Evolutionary conservation across 2,888 invertebrate species (phyloP), one percentile per base, ranked within the genome.

Genomic region (Caenorhabditis virilis): DNA sequence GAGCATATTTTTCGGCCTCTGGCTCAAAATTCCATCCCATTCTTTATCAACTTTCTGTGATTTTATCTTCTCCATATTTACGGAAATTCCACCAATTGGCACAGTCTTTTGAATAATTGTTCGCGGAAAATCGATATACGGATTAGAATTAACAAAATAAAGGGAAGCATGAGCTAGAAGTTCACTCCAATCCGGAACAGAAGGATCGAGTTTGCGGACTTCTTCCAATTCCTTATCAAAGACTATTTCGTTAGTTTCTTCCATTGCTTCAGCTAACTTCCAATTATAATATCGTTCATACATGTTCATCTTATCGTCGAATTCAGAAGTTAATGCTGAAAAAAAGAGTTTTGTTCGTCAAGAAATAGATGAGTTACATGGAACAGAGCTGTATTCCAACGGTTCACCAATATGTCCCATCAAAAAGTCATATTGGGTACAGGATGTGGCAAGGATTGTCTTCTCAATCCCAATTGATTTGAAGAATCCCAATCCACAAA

Each of bases 51-150:
- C n/a, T n/a, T n/a, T n/a, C n/a, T n/a, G n/a, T n/a, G n/a, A n/a
- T n/a, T n/a, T n/a, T n/a, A n/a, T n/a, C n/a, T 54, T 39, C 18
- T 61, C 27, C 36, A 61, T 22, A 51, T 61, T 18, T 35, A 61
- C 55, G 1, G 45, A 35, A 25, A 61, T 55, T 27, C 60, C 60
- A 33, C 60, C 60, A 22, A 38, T 38, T 18, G 16, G 18, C 7
- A 38, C 18, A 18, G 38, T 38, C 11, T 38, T 38, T n/a, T n/a
- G n/a, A n/a, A n/a, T n/a, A n/a, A n/a, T n/a, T n/a, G n/a, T n/a
- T n/a, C n/a, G n/a, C n/a, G n/a, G n/a, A n/a, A n/a, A n/a, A n/a
- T n/a, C n/a, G n/a, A n/a, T n/a, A n/a, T n/a, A n/a, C n/a, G n/a
- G n/a, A 18, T 38, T 38, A 20, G 38, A 38, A 11, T 38, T 38